Conservation (phyloP, 2,113 vertebrate genomes). For the Rutilus rutilus region DNA sequence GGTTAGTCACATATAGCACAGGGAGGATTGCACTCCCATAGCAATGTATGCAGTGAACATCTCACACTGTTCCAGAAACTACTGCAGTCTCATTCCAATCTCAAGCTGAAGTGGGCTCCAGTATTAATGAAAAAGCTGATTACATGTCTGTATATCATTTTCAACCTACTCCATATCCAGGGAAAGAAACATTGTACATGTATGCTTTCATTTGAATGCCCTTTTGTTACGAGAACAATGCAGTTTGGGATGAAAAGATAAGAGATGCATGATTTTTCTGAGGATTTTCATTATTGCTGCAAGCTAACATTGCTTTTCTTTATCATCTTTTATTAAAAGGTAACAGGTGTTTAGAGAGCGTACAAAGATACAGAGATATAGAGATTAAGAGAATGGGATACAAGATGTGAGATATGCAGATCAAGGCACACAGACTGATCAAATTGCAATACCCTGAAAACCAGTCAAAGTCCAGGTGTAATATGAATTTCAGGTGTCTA, state of each 20-base stretch:
- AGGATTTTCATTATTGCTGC: not conserved
- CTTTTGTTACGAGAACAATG: not conserved
- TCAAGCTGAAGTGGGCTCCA: not conserved
- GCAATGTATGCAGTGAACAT: not conserved
- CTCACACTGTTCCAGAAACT: not conserved
- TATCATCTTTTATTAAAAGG: not conserved
- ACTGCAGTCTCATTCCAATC: not conserved
- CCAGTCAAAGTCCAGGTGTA: not conserved
- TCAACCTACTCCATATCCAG: not conserved
- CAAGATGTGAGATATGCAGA: not conserved
- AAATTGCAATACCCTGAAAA: not conserved
- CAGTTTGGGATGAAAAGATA: not conserved
- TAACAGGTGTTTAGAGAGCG: not conserved
- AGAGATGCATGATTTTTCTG: not conserved
- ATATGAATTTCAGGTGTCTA: not conserved
- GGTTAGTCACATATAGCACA: not conserved
- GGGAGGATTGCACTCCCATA: not conserved
- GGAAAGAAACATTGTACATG: not conserved
- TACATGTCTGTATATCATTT: not conserved
- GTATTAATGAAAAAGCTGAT: conserved; percentile 5
- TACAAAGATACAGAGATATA: not conserved
- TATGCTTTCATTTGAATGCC: not conserved
- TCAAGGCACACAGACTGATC: not conserved
- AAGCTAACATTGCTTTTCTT: not conserved
- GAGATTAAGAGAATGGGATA: not conserved